These are phyloP conservation scores for Danaus melanippus DNA, from an alignment of 1,140 invertebrate species.

Conservation along the genomic window DNA sequence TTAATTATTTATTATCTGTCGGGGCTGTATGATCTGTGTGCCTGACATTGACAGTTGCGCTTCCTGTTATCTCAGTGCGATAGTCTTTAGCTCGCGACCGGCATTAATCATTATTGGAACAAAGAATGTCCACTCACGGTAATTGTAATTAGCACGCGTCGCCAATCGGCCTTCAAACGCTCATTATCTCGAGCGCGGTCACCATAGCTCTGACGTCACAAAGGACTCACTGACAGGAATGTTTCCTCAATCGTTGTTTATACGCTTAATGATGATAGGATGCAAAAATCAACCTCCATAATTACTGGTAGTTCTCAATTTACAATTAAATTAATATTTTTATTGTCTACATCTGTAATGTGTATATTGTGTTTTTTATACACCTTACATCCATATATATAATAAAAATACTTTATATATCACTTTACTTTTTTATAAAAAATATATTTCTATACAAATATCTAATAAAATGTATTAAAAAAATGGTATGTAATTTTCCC, in stretches of 20 bases:
- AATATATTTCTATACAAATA: neutral
- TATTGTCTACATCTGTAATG: too few species aligned
- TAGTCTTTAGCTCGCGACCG: slow-evolving; percentile 52
- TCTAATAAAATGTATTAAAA: neutral
- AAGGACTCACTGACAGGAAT: slow-evolving; percentile 49
- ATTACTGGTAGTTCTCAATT: too few species aligned
- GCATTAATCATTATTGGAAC: slow-evolving; percentile 68
- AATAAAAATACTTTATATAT: too few species aligned
- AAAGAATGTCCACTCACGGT: slow-evolving; percentile 70
- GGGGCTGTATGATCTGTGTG: slow-evolving; percentile 36
- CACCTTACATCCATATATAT: too few species aligned
- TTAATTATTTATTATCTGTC: slow-evolving; percentile 2
- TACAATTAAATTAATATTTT: too few species aligned
- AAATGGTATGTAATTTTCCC: too few species aligned
- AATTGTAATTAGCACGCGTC: slow-evolving; percentile 67
- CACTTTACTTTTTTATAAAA: too few species aligned
- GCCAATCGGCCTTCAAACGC: slow-evolving; percentile 40
- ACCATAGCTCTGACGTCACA: slow-evolving; percentile 55
- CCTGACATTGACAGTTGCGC: slow-evolving; percentile 58
- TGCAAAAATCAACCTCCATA: slow-evolving; percentile 16
- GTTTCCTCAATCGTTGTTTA: slow-evolving; percentile 58
- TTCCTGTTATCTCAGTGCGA: slow-evolving; percentile 66
- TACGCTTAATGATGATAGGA: slow-evolving; percentile 33
- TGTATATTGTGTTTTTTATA: too few species aligned
- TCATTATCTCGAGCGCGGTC: slow-evolving; percentile 56